Evolutionary conservation across 1,140 invertebrate genomes (phyloP), one percentile per base, ranked within the genome.

Genomic region (Calephelis virginiensis): DNA sequence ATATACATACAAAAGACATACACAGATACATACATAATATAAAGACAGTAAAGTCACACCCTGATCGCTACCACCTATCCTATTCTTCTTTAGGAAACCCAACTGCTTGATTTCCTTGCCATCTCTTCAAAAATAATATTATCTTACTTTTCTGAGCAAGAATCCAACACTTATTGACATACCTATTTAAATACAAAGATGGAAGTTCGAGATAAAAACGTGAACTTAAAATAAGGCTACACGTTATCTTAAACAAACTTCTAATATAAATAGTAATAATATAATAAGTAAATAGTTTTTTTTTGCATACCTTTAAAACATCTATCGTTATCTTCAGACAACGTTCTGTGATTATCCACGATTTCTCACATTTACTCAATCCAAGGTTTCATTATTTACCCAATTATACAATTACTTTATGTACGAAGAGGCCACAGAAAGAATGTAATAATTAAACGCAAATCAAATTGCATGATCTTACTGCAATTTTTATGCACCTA

Each of bases 341-440:
- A 56, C 11, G 40, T 43, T 8, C 40, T 43, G 8, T 43, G 17
- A 12, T 56, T 56, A 56, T 14, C 11, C 11, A 43, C 40, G 40
- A 56, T 56, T 56, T 28, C 53, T 11, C 53, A 37, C 37, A 56
- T 28, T 56, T 56, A 11, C 17, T 28, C 12, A 37, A 56, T 56
- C 10, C 53, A 56, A 56, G 53, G 53, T 56, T 56, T 12, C 11
- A 56, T 56, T 56, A 11, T 56, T 56, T 56, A 56, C 5, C 11
- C 17, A 56, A 10, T 56, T 12, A 37, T 28, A 37, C 53, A 37
- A 56, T 56, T 56, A 37, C 11, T 56, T 28, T 56, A 56, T 56
- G 53, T 13, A 49, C 5, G 28, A 9, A 43, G 40, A 56, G 53
- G 53, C 28, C 28, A 37, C 17, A 56, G 11, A 28, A 56, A 53